Evolutionary conservation across 30 jellyfish, hydroid and myxozoan species (phyloP).

Genomic region (Hydractinia echinata): DNA sequence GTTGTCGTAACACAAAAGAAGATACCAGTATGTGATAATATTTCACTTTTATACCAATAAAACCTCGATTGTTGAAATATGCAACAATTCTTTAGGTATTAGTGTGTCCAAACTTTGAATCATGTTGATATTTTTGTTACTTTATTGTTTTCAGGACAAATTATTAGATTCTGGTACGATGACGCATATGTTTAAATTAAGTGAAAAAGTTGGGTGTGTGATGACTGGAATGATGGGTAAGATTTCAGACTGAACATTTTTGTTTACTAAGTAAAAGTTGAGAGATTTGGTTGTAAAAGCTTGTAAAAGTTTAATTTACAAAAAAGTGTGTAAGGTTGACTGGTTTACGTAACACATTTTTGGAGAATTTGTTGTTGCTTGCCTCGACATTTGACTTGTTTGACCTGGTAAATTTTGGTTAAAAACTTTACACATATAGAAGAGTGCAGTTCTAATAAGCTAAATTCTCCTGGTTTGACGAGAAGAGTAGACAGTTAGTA

Average conservation of each 20-base stretch:
- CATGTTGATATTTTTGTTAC: neutral
- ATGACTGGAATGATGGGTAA: constrained; percentile 91
- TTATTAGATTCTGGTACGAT: constrained; percentile 63
- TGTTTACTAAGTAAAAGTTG: too few species aligned
- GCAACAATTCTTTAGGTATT: neutral
- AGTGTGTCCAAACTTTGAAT: neutral
- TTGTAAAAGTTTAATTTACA: too few species aligned
- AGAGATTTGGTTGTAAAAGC: too few species aligned
- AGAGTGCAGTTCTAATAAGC: too few species aligned
- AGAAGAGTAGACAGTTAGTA: too few species aligned
- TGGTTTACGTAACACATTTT: too few species aligned
- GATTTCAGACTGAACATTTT: neutral
- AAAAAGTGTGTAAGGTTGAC: too few species aligned
- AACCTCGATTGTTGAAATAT: neutral
- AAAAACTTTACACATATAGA: too few species aligned
- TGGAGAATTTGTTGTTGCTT: too few species aligned
- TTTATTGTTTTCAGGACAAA: constrained; percentile 60
- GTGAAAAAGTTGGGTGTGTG: constrained; percentile 80
- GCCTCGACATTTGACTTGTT: too few species aligned
- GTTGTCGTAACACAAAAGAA: constrained; percentile 89
- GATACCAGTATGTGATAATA: constrained; percentile 59
- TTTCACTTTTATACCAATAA: neutral
- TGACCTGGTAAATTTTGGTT: too few species aligned
- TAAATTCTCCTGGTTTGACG: too few species aligned
- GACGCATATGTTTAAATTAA: constrained; percentile 78